Percentiles rank a stretch among this genome's conserved stretches.
Conservation (phyloP, 2,888 invertebrate species). For the Tiliacea aurago region DNA sequence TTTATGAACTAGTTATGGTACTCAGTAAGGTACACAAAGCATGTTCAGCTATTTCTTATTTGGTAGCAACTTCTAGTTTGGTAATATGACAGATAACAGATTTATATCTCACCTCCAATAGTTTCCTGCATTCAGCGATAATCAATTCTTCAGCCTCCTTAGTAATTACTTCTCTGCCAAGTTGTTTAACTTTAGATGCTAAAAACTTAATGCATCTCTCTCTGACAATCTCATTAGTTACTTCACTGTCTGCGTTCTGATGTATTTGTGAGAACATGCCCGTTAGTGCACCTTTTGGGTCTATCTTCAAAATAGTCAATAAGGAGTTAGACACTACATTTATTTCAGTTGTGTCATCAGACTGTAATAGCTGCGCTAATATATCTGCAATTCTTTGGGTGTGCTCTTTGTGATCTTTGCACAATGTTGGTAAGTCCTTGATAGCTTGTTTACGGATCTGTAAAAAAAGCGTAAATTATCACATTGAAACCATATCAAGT, state of each 20-base stretch:
- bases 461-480: conserved; percentile 46
- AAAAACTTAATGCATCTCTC: conserved; percentile 97
- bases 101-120: conserved; percentile 91
- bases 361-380: conserved; percentile 96
- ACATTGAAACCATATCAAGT: neutral
- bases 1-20: neutral
- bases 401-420: conserved; percentile 95
- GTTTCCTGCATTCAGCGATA: conserved; percentile 96
- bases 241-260: conserved; percentile 85
- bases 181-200: conserved; percentile 94
- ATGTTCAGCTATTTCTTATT: neutral
- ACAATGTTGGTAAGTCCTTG: conserved; percentile 96
- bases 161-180: conserved; percentile 94
- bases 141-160: conserved; percentile 96
- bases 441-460: conserved; percentile 98
- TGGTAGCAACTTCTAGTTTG: neutral
- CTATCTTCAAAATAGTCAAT: conserved; percentile 93
- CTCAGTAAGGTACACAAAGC: neutral
- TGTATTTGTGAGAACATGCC: conserved; percentile 91
- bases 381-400: conserved; percentile 97
- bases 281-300: conserved; percentile 92
- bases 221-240: conserved; percentile 93
- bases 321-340: conserved; percentile 96
- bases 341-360: conserved; percentile 96
- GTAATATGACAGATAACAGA: neutral